A percentile compares a stretch with the other conserved stretches of the same genome.
Conservation (phyloP, 2,113 vertebrate species). For the Ctenodactylus gundi region DNA sequence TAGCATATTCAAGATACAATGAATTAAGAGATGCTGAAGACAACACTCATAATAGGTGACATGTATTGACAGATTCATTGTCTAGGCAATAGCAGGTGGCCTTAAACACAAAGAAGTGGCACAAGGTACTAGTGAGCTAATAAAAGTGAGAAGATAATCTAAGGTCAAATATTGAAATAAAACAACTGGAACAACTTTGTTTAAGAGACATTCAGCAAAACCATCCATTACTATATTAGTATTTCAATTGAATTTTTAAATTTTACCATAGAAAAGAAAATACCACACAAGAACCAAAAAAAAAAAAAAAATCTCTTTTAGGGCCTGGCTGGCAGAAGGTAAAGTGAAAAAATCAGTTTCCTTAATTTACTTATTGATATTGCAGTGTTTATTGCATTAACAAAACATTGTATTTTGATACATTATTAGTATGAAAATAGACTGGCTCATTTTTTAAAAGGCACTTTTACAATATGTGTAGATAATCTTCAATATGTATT, state of each 20-base stretch:
- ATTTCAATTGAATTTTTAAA: neutral
- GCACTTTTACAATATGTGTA: neutral
- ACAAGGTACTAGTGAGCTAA: neutral
- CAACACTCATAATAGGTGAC: neutral
- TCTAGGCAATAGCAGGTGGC: neutral
- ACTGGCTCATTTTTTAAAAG: conserved; percentile 8
- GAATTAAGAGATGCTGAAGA: neutral
- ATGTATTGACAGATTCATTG: neutral
- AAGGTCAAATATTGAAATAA: neutral
- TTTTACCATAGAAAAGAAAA: neutral
- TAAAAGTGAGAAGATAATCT: neutral
- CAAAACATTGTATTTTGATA: neutral
- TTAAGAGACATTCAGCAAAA: neutral
- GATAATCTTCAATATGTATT: neutral
- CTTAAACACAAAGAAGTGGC: neutral
- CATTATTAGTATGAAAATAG: neutral
- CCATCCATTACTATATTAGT: neutral
- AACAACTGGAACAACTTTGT: neutral
- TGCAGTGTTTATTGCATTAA: neutral
- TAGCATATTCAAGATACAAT: neutral
- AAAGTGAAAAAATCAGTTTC: neutral
- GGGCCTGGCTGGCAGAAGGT: neutral
- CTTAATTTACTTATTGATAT: neutral
- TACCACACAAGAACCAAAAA: neutral
- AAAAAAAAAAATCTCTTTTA: neutral